Evolutionary conservation across 2,113 vertebrate genomes (phyloP).

Genomic region (Epinephelus cyanopodus): DNA sequence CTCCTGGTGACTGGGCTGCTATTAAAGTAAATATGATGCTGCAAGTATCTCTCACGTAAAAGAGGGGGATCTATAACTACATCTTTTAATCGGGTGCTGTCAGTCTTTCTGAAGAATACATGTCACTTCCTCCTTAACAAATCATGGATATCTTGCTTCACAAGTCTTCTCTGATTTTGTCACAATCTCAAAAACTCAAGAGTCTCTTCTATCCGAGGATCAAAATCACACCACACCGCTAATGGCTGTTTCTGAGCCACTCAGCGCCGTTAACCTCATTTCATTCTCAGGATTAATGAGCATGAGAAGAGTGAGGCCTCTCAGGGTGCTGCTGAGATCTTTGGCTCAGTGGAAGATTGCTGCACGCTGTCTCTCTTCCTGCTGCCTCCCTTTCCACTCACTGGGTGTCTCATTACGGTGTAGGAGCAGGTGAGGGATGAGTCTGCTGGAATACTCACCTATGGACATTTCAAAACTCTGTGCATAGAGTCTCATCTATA

Average conservation of each 20-base stretch:
- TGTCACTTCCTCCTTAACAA: neutral
- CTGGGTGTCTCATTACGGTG: slow-evolving; percentile 36
- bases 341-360: slow-evolving; percentile 48
- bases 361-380: slow-evolving; percentile 9
- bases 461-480: slow-evolving; percentile 27
- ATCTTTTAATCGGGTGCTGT: slow-evolving; percentile 3
- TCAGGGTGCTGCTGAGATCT: slow-evolving; percentile 51
- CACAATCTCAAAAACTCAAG: slow-evolving; percentile 20
- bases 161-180: slow-evolving; percentile 5
- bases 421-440: slow-evolving; percentile 29
- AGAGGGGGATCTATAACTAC: neutral
- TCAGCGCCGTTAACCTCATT: slow-evolving; percentile 58
- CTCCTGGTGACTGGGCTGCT: no score
- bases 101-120: slow-evolving; percentile 8
- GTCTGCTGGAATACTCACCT: neutral
- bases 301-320: slow-evolving; percentile 42
- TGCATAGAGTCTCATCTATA: slow-evolving; percentile 40
- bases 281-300: slow-evolving; percentile 59
- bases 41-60: neutral
- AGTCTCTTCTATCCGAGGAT: slow-evolving; percentile 18
- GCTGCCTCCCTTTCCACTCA: slow-evolving; percentile 35
- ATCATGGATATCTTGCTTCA: neutral
- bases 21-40: neutral
- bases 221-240: slow-evolving; percentile 14
- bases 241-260: slow-evolving; percentile 47